Base-by-base conservation (phyloP, 2,113 vertebrate genomes). In the Bambusicola thoracicus region DNA sequence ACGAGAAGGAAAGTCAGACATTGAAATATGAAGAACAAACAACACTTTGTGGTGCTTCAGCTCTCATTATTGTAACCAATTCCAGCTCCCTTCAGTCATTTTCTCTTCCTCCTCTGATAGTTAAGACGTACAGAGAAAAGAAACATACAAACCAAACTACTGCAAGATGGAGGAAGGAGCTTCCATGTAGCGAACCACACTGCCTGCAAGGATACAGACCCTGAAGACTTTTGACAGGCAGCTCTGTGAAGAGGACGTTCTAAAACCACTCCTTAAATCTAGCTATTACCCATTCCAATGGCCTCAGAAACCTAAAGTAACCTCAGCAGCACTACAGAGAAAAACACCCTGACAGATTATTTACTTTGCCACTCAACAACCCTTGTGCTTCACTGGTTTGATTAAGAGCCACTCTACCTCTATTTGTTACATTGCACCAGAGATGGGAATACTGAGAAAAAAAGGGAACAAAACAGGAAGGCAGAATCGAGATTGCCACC, bases 1-100 rank as follows among this genome's bases (percentile, higher is more conserved):
- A 79, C 40, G 68, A 91, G 65, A 88, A 48, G 27, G 83, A 8
- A 69, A 85, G 43, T 83, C 63, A 85, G 63, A 40, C 56, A 93
- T 2, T 13, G 40, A 83, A 67, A 87, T 80, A 91, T 38, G 34
- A 43, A 94, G 92, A 96, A 53, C 83, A 65, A 94, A 30, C 18
- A 38, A 13, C 48, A 59, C 91, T 87, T 90, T 34, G 32, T 1
- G 16, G 25, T 48, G 79, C 62, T 87, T 19, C 82, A 63, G 9
- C 56, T 87, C 74, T 78, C 78, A 21, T 59, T 72, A 67, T 51
- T 91, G 70, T 55, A 44, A 85, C 61, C 66, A 68, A 21, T 67
- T 90, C 59, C 61, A 68, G 40, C 34, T 75, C 43, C 43, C 25
- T 43, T 84, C 44, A 19, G 8, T 18, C 34, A 49, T 74, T 77